Percentiles rank a stretch among this genome's conserved stretches.
Evolutionary conservation across 2,888 invertebrate species (phyloP).

Genomic region (Drymonia ruficornis): DNA sequence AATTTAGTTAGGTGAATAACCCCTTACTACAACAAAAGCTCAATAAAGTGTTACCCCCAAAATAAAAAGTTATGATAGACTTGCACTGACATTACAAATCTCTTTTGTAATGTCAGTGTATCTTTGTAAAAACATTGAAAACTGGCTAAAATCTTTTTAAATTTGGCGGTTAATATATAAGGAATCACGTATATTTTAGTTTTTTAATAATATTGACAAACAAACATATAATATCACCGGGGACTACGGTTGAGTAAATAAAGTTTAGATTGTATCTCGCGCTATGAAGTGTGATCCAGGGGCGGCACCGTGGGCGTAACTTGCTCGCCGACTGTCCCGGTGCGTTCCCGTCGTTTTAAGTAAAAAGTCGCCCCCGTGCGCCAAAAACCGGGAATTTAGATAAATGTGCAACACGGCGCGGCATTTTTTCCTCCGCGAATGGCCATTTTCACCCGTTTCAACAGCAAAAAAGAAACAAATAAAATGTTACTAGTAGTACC

Average conservation of each 20-base stretch:
- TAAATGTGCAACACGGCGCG: slow-evolving; percentile 36
- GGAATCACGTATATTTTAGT: too few species aligned
- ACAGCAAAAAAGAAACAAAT: slow-evolving; percentile 28
- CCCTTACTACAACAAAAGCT: too few species aligned
- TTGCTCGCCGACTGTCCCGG: slow-evolving; percentile 18
- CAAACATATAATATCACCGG: too few species aligned
- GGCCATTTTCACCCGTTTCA: slow-evolving; percentile 25
- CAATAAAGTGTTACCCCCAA: too few species aligned
- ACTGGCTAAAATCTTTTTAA: too few species aligned
- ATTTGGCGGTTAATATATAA: too few species aligned
- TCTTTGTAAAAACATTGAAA: too few species aligned
- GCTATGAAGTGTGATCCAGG: slow-evolving; percentile 27
- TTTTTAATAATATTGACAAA: too few species aligned
- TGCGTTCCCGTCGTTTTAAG: slow-evolving; percentile 25
- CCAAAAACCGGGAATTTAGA: slow-evolving; percentile 25
- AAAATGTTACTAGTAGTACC: slow-evolving; percentile 21
- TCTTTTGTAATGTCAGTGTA: too few species aligned
- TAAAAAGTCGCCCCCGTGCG: slow-evolving; percentile 26
- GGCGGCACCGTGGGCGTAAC: slow-evolving; percentile 17
- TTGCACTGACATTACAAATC: too few species aligned
- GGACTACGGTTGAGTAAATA: slow-evolving; percentile 19
- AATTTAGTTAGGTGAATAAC: too few species aligned
- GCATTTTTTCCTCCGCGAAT: slow-evolving; percentile 21
- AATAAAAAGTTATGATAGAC: too few species aligned
- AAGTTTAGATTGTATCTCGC: slow-evolving; percentile 29